Evolutionary conservation across 2,888 invertebrate genomes (phyloP).

Genomic region (Coenonympha glycerion): DNA sequence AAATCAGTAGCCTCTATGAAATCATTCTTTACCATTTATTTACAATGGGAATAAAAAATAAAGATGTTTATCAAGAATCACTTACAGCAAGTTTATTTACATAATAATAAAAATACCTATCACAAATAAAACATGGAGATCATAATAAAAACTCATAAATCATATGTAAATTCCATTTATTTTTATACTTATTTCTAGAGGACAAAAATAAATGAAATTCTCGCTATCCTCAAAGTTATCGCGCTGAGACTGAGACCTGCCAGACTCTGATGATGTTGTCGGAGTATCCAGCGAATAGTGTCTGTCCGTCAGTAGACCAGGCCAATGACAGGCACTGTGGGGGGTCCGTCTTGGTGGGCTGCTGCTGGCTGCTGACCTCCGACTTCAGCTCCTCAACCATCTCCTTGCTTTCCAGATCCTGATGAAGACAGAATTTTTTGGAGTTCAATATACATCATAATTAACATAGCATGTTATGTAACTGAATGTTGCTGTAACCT

Average conservation of each 20-base stretch:
- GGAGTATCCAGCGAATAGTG: slow-evolving; percentile 98
- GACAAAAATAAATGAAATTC: slow-evolving; percentile 72
- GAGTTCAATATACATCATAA: no score
- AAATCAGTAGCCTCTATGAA: not conserved
- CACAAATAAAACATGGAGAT: slow-evolving; percentile 49
- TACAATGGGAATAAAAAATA: slow-evolving; percentile 19
- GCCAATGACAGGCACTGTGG: slow-evolving; percentile 98
- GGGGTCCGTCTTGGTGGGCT: slow-evolving; percentile 88
- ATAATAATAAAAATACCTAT: slow-evolving; percentile 39
- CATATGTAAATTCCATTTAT: slow-evolving; percentile 67
- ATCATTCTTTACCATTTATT: not conserved
- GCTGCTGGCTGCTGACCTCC: slow-evolving; percentile 88
- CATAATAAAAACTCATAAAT: slow-evolving; percentile 54
- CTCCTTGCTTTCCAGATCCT: slow-evolving; percentile 99
- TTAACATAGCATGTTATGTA: no score
- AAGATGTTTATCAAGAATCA: slow-evolving; percentile 19
- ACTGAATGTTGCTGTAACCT: no score
- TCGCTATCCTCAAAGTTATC: slow-evolving; percentile 68
- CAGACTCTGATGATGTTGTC: slow-evolving; percentile 98
- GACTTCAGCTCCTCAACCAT: slow-evolving; percentile 98
- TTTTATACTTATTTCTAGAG: slow-evolving; percentile 56
- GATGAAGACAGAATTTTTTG: slow-evolving; percentile 26
- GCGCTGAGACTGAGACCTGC: slow-evolving; percentile 94
- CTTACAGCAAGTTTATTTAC: slow-evolving; percentile 49
- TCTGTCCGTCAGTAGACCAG: slow-evolving; percentile 99